These are phyloP conservation scores for Ecdyonurus torrentis DNA, from an alignment of 2,888 invertebrate species.

Conservation along the genomic window DNA sequence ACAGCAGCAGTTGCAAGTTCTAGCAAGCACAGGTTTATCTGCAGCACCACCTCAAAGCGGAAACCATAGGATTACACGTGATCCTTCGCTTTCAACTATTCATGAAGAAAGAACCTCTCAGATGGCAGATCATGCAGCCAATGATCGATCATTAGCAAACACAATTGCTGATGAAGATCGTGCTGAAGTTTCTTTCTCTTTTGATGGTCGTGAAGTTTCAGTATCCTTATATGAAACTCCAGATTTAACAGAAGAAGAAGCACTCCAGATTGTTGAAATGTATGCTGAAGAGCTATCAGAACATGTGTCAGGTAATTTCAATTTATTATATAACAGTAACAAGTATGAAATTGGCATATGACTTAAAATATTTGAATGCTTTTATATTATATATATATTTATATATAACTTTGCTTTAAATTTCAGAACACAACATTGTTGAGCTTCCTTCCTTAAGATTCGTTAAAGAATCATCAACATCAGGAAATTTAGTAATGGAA, in stretches of 20 bases:
- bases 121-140: conserved; percentile 67
- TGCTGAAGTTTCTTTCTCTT: conserved; percentile 76
- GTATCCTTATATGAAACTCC: conserved; percentile 85
- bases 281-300: conserved; percentile 85
- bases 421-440: conserved; percentile 61
- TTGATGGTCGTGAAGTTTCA: conserved; percentile 82
- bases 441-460: conserved; percentile 76
- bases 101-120: conserved; percentile 83
- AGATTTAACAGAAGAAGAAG: conserved; percentile 82
- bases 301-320: conserved; percentile 52
- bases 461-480: conserved; percentile 75
- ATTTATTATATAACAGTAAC: too few relatives aligned
- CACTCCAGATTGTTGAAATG: conserved; percentile 82
- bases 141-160: conserved; percentile 34
- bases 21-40: neutral
- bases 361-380: too few relatives aligned
- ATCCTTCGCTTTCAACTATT: conserved; percentile 76
- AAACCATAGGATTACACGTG: conserved; percentile 37
- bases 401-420: conserved; percentile 8
- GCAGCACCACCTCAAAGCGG: conserved; percentile 20
- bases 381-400: neutral
- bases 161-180: conserved; percentile 47
- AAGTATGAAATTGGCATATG: too few relatives aligned
- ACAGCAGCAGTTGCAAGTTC: neutral
- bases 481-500: conserved; percentile 77